phyloP scores from a whole-genome alignment of 2,888 invertebrate genomes.

The Eilema caniola region DNA sequence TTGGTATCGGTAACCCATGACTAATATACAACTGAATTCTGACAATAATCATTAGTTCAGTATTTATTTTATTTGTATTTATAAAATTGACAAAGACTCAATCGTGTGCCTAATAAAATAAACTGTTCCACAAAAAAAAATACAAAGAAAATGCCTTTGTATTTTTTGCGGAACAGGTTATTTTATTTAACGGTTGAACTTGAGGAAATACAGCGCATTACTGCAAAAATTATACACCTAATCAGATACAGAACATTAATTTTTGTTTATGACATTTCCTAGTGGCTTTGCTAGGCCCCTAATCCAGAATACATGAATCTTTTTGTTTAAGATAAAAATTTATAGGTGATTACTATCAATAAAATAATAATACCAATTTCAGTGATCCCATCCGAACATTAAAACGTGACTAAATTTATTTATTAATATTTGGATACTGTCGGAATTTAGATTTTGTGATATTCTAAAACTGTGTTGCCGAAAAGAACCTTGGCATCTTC shows the following conservation, averaged over 20 bases:
- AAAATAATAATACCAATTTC: not conserved
- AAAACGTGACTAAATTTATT: not conserved
- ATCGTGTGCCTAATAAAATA: not conserved
- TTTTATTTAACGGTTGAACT: not conserved
- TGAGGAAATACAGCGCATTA: not conserved
- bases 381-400: not conserved
- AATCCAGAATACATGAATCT: not conserved
- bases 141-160: no score
- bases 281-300: not conserved
- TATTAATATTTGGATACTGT: not conserved
- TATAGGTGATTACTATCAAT: not conserved
- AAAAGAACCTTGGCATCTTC: no score
- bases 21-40: not conserved
- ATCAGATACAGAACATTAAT: constrained; percentile 15
- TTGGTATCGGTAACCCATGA: no score
- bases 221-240: not conserved
- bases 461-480: no score
- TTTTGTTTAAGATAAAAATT: not conserved
- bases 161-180: no score
- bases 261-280: constrained; percentile 17
- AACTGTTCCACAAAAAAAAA: no score
- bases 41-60: not conserved
- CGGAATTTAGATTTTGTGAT: no score
- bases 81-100: not conserved
- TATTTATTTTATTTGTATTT: not conserved